phyloP scores from a whole-genome alignment of 1,140 invertebrate species.

The Papilio dardanus region DNA sequence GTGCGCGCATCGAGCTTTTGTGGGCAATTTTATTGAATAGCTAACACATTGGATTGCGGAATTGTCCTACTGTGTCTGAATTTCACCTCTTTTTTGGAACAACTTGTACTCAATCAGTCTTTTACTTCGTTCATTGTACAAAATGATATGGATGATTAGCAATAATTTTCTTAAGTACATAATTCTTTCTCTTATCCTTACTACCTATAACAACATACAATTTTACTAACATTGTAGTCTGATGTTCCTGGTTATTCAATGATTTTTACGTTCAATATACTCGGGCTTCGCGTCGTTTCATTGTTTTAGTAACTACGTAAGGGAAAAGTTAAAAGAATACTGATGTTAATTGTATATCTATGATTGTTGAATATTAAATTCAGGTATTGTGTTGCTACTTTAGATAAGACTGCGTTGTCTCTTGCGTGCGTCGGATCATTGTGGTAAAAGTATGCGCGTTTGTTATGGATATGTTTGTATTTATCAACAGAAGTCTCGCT shows the following conservation, averaged over 20 bases:
- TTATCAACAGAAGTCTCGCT: constrained; percentile 64
- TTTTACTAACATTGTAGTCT: too few species aligned
- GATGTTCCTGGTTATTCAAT: neutral
- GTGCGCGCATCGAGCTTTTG: constrained; percentile 44
- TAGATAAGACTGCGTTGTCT: constrained; percentile 19
- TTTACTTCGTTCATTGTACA: too few species aligned
- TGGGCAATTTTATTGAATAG: constrained; percentile 58
- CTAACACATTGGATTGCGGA: constrained; percentile 53
- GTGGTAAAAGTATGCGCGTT: constrained; percentile 61
- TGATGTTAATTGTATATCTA: neutral
- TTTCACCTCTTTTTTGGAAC: constrained; percentile 62
- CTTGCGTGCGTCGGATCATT: constrained; percentile 28
- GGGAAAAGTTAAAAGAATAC: too few species aligned
- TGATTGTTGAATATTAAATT: neutral
- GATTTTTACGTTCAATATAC: neutral
- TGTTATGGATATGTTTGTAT: constrained; percentile 51
- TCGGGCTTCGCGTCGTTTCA: too few species aligned
- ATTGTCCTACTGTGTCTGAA: constrained; percentile 58
- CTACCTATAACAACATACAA: too few species aligned
- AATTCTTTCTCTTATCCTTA: too few species aligned
- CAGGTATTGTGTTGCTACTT: neutral
- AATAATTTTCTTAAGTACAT: too few species aligned
- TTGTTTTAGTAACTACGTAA: too few species aligned
- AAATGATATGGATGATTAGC: too few species aligned
- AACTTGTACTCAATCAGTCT: neutral